Evolutionary conservation across 2,797 vertebrate species (phyloP).

Genomic region (Sardinella longiceps): DNA sequence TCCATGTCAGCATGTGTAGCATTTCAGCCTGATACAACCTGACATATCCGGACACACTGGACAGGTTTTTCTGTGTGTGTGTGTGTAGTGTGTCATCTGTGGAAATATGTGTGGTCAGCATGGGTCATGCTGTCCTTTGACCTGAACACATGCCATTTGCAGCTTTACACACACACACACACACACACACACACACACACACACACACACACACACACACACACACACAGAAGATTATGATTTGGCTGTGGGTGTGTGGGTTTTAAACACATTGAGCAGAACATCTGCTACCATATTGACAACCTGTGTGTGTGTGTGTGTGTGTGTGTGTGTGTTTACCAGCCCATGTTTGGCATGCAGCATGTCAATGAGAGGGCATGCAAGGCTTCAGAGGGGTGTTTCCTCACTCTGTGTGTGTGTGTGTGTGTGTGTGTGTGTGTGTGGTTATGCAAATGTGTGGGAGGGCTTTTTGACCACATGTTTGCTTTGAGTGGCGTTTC

Average conservation of each 20-base stretch:
- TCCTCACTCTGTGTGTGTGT: background rate
- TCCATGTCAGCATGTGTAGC: background rate
- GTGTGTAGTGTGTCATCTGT: constrained; percentile 12
- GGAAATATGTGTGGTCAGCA: constrained; percentile 7
- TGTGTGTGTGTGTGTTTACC: background rate
- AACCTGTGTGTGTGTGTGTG: background rate
- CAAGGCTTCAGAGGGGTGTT: background rate
- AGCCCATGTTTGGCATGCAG: background rate
- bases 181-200: constrained; percentile 18
- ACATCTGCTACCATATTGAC: background rate
- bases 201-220: background rate
- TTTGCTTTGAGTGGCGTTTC: background rate
- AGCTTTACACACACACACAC: background rate
- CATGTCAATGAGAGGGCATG: background rate
- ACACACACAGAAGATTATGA: background rate
- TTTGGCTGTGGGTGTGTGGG: background rate
- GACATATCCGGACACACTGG: background rate
- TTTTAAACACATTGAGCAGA: background rate
- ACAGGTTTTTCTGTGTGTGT: background rate
- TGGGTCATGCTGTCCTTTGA: background rate
- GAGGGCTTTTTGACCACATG: constrained; percentile 3
- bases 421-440: background rate
- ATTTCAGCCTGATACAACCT: background rate
- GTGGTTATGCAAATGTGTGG: constrained; percentile 2
- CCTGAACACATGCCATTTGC: background rate